A percentile compares a stretch with the other conserved stretches of the same genome.
phyloP scores from a whole-genome alignment of 2,888 invertebrate species.

The Catotricha subobsoleta region DNA sequence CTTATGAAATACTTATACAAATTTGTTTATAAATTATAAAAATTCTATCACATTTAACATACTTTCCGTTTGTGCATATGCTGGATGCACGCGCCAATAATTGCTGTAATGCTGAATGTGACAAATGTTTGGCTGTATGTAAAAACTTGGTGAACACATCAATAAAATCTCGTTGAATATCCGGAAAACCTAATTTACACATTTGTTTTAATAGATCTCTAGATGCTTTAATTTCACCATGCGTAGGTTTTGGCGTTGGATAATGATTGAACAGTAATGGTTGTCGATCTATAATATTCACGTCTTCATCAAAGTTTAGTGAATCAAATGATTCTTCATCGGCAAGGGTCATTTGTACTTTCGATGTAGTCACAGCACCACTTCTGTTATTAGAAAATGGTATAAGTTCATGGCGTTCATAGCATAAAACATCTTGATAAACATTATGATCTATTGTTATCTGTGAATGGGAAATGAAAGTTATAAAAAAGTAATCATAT shows the following conservation, averaged over 20 bases:
- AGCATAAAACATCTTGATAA: conserved; percentile 50
- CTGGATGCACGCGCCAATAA: conserved; percentile 42
- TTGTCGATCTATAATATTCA: conserved; percentile 32
- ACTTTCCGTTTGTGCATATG: conserved; percentile 53
- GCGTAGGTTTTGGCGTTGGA: conserved; percentile 43
- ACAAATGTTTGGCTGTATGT: conserved; percentile 45
- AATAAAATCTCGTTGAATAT: conserved; percentile 42
- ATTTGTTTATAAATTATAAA: too few relatives aligned
- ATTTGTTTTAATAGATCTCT: conserved; percentile 50
- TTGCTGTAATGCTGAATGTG: conserved; percentile 48
- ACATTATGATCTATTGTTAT: conserved; percentile 59
- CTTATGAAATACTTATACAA: too few relatives aligned
- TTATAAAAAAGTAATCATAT: background rate
- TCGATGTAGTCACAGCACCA: conserved; percentile 51
- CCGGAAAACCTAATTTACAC: conserved; percentile 40
- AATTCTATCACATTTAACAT: conserved; percentile 21
- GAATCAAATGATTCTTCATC: conserved; percentile 29
- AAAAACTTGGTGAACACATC: conserved; percentile 45
- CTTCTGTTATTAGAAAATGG: conserved; percentile 57
- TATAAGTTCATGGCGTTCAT: conserved; percentile 53
- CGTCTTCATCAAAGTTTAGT: conserved; percentile 7
- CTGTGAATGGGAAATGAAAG: conserved; percentile 16
- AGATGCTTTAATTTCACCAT: conserved; percentile 51
- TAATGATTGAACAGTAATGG: conserved; percentile 55
- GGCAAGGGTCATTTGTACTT: conserved; percentile 37